Conservation (phyloP, 2,797 vertebrate genomes). For the Pseudochirops corinnae region DNA sequence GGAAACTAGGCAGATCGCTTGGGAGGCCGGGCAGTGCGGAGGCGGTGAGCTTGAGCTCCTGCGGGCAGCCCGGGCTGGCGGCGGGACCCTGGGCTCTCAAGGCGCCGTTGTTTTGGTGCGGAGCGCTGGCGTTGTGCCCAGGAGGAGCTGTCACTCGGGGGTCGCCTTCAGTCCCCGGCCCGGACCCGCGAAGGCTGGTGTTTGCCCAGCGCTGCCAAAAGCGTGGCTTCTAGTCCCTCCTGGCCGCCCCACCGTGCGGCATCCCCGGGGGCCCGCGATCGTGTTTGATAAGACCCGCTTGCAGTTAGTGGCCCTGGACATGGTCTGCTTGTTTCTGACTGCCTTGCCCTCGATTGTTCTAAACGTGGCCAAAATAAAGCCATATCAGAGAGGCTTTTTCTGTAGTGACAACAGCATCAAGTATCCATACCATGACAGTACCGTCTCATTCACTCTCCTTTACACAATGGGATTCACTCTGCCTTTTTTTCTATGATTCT, state of each 20-base stretch:
- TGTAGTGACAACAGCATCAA: conserved; percentile 98
- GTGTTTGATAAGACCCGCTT: conserved; percentile 95
- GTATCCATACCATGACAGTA: conserved; percentile 96
- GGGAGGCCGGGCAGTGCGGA: background rate
- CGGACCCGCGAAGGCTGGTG: conserved; percentile 25
- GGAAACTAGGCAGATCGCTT: conserved; percentile 16
- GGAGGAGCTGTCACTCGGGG: conserved; percentile 26
- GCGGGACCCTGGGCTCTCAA: conserved; percentile 21
- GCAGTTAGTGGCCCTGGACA: conserved; percentile 93
- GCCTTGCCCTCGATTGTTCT: conserved; percentile 89
- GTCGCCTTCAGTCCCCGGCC: conserved; percentile 29
- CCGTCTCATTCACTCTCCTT: conserved; percentile 94
- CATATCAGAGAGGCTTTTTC: conserved; percentile 99
- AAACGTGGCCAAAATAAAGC: conserved; percentile 97
- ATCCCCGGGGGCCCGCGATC: conserved; percentile 40
- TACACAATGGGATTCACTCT: conserved; percentile 94
- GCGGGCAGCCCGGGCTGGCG: conserved; percentile 32
- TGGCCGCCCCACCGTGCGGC: background rate
- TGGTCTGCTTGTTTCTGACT: conserved; percentile 91
- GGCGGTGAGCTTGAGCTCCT: background rate
- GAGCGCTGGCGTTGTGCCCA: background rate
- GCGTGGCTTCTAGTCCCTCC: background rate
- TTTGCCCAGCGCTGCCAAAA: background rate
- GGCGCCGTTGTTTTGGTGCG: conserved; percentile 63
- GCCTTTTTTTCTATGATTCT: conserved; percentile 91